Base-by-base conservation (phyloP, 2,113 vertebrate genomes). In the Ifrita kowaldi region DNA sequence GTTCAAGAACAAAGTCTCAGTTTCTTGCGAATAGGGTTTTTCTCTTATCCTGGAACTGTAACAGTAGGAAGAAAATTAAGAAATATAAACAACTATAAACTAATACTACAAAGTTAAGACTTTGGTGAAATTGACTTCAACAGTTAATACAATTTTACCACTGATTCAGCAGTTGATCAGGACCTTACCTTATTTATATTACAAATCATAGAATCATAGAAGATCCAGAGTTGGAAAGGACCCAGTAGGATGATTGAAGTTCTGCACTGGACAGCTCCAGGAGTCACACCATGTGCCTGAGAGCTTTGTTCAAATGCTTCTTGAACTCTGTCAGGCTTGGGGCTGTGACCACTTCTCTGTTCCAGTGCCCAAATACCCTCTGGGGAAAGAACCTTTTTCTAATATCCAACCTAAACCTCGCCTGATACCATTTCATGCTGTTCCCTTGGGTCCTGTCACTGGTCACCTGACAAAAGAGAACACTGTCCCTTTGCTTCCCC, bases 291-390 rank as follows among this genome's bases (percentile, higher is more conserved):
- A 59, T 26, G 26, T 30, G 16, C 19, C 32, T 77, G 39, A 87
- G 24, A 44, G 12, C 21, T 41, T 67, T 30, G 6, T 46, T 27
- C 32, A 57, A 57, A 62, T 4, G 2, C 10, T 44, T 27, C 63
- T 70, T 60, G 39, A 76, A 11, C 12, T 47, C 59, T 64, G 12
- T 44, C 46, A 42, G 63, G 11, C 30, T 64, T 49, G 16, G 19
- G 11, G 23, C 15, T 18, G 5, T 2, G 2, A 35, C 5, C 2
- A 8, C 28, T 52, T 67, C 42, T 10, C n/a, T 42, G 1, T 76
- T 59, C 20, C 62, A 76, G 13, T 9, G 23, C 15, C n/a, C 39
- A 10, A 64, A 9, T 14, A 64, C 4, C 21, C 9, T 76, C 4
- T 44, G 6, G 6, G 23, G 9, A 11, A 50, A 59, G 9, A 50